A percentile compares a stretch with the other conserved stretches of the same genome.
Evolutionary conservation across 2,888 invertebrate species (phyloP).

Genomic region (Schizaphis graminum): DNA sequence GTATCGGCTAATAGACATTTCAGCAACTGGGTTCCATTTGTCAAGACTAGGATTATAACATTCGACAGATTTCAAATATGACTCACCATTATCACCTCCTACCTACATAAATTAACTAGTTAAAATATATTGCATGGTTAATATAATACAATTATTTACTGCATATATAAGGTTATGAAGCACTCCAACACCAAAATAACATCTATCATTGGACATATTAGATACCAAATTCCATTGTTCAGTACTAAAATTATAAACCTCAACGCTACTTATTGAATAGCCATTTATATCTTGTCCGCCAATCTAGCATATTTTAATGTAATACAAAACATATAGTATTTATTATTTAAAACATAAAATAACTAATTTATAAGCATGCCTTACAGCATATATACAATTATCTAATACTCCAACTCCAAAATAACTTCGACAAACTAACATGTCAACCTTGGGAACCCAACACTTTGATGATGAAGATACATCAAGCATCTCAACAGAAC

Average conservation of each 20-base stretch:
- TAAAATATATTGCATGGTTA: background rate
- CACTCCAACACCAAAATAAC: background rate
- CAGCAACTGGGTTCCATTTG: background rate
- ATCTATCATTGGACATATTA: background rate
- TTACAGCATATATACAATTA: constrained; percentile 88
- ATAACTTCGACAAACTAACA: constrained; percentile 93
- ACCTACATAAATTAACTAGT: background rate
- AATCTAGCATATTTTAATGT: too few species aligned
- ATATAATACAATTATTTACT: background rate
- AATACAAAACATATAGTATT: too few species aligned
- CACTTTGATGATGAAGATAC: constrained; percentile 78
- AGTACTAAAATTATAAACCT: background rate
- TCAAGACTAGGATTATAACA: background rate
- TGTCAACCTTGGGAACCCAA: constrained; percentile 88
- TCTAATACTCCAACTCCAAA: constrained; percentile 93
- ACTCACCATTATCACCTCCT: background rate
- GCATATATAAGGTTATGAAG: background rate
- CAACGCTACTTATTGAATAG: background rate
- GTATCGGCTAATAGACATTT: background rate
- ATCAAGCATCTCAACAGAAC: constrained; percentile 95
- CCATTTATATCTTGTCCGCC: too few species aligned
- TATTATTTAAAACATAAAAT: background rate
- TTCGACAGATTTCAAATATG: background rate
- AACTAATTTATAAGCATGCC: constrained; percentile 67
- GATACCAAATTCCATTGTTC: background rate